Evolutionary conservation across 2,797 vertebrate genomes (phyloP).

Genomic region (Scyliorhinus canicula): DNA sequence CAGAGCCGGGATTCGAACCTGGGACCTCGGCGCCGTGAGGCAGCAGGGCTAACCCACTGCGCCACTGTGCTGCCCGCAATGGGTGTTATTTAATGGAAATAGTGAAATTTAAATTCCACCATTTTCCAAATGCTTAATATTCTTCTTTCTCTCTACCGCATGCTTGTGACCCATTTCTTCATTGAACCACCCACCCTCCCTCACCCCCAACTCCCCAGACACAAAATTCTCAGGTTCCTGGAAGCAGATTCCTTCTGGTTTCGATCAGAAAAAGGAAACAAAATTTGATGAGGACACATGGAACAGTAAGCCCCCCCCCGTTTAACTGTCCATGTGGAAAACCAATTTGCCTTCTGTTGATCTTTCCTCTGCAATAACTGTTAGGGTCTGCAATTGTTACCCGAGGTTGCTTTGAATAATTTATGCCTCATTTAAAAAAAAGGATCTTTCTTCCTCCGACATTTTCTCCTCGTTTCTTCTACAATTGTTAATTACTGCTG

Average conservation of each 20-base stretch:
- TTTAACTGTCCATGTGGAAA: not conserved
- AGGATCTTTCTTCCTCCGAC: not conserved
- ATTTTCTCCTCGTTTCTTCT: not conserved
- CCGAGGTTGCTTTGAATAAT: not conserved
- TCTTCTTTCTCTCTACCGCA: not conserved
- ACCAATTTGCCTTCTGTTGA: not conserved
- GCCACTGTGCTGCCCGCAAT: too few species aligned
- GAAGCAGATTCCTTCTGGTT: not conserved
- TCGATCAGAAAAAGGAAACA: not conserved
- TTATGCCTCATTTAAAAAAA: not conserved
- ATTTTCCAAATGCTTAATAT: not conserved
- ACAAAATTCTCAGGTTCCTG: not conserved
- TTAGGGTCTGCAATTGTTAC: too few species aligned
- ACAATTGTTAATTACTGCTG: not conserved
- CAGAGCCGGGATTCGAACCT: too few species aligned
- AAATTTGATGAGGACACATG: not conserved
- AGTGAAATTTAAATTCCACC: too few species aligned
- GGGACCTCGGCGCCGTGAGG: too few species aligned
- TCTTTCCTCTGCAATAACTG: not conserved
- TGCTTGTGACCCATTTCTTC: not conserved
- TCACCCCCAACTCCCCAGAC: not conserved
- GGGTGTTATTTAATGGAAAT: not conserved
- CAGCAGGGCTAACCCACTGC: too few species aligned
- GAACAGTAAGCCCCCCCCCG: too few species aligned
- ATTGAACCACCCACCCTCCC: not conserved